These are phyloP conservation scores for Scatophagus argus DNA, from an alignment of 2,113 vertebrate species.

Conservation along the genomic window DNA sequence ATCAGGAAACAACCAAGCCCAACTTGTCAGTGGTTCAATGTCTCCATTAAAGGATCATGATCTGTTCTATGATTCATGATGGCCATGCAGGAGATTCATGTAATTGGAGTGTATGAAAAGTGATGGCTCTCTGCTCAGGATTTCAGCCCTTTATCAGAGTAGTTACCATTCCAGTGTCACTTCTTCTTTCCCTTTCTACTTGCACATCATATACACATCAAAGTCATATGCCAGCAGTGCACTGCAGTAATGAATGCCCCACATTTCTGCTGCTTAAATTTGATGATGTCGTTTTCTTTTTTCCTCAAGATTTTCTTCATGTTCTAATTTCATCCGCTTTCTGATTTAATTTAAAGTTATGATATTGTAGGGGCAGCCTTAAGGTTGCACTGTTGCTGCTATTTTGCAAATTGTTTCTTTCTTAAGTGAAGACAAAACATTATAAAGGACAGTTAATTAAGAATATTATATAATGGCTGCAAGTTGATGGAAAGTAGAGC, in stretches of 20 bases:
- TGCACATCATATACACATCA: slow-evolving; percentile 79
- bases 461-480: neutral
- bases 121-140: slow-evolving; percentile 61
- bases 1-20: slow-evolving; percentile 60
- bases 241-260: slow-evolving; percentile 76
- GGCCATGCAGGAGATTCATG: slow-evolving; percentile 72
- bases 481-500: neutral
- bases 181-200: slow-evolving; percentile 76
- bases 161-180: slow-evolving; percentile 67
- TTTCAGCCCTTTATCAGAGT: slow-evolving; percentile 69
- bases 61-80: slow-evolving; percentile 82
- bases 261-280: slow-evolving; percentile 72
- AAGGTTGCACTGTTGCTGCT: neutral
- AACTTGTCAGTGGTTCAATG: slow-evolving; percentile 68
- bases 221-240: slow-evolving; percentile 73
- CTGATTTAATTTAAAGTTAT: slow-evolving; percentile 26
- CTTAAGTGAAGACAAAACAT: neutral
- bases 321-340: slow-evolving; percentile 41
- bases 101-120: slow-evolving; percentile 78
- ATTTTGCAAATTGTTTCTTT: neutral
- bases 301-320: slow-evolving; percentile 25
- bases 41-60: slow-evolving; percentile 80
- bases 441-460: neutral
- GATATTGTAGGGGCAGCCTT: slow-evolving; percentile 1
- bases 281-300: slow-evolving; percentile 49